Conservation (phyloP, 2,888 invertebrate species). For the Aproaerema taeniolella region DNA sequence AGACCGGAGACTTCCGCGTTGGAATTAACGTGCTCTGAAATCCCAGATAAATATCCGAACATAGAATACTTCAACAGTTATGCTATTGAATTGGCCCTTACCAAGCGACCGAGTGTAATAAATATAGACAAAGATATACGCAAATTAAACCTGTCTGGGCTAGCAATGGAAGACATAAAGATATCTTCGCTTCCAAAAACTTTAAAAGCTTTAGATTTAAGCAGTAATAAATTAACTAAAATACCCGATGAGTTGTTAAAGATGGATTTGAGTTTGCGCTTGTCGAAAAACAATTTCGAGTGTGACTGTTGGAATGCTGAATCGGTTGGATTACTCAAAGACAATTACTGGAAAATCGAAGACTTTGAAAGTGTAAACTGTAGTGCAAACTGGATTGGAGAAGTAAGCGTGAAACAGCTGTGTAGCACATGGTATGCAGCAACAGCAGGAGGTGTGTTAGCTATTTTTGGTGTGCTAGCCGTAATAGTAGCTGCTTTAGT, state of each 20-base stretch:
- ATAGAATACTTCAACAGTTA: background rate
- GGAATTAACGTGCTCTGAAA: slow-evolving; percentile 14
- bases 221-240: slow-evolving; percentile 17
- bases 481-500: slow-evolving; percentile 11
- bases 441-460: slow-evolving; percentile 16
- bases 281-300: slow-evolving; percentile 25
- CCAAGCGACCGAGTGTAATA: background rate
- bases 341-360: slow-evolving; percentile 5
- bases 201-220: slow-evolving; percentile 20
- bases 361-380: slow-evolving; percentile 25
- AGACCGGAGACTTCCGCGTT: slow-evolving; percentile 9
- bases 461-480: slow-evolving; percentile 13
- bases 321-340: slow-evolving; percentile 16
- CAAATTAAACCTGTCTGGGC: slow-evolving; percentile 18
- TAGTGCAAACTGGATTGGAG: slow-evolving; percentile 14
- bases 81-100: slow-evolving; percentile 10
- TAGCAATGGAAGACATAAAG: slow-evolving; percentile 19
- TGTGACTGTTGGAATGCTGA: slow-evolving; percentile 25
- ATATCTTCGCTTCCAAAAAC: background rate
- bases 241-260: slow-evolving; percentile 18
- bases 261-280: slow-evolving; percentile 12
- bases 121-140: slow-evolving; percentile 9
- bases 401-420: slow-evolving; percentile 19
- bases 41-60: background rate
- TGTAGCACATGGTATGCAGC: slow-evolving; percentile 27